phyloP scores from a whole-genome alignment of 2,797 vertebrate genomes.

The Nothura maculosa region DNA sequence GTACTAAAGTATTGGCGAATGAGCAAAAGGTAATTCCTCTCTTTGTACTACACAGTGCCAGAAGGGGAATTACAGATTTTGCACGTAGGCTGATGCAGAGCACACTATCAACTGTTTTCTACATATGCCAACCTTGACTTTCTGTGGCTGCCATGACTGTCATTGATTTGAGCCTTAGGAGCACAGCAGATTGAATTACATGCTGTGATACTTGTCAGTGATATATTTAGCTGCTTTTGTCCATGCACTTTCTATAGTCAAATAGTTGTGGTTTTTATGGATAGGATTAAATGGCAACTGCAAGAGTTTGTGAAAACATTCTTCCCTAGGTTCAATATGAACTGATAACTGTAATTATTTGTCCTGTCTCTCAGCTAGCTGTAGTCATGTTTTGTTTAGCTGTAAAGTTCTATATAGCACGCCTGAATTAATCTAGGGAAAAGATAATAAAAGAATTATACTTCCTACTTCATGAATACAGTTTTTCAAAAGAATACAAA shows the following conservation, averaged over 20 bases:
- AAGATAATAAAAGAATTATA: background rate
- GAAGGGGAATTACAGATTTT: conserved; percentile 6
- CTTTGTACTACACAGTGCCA: background rate
- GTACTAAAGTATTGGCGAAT: background rate
- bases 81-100: background rate
- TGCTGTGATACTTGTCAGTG: background rate
- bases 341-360: background rate
- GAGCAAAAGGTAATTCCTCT: background rate
- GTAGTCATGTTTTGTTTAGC: background rate
- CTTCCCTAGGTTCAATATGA: background rate
- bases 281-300: background rate
- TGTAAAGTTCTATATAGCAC: background rate
- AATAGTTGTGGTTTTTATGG: background rate
- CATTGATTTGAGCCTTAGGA: conserved; percentile 27
- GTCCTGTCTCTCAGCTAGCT: background rate
- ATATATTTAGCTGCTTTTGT: background rate
- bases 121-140: background rate
- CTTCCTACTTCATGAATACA: background rate
- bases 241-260: background rate
- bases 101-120: background rate
- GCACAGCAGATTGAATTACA: background rate
- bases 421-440: background rate
- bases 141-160: background rate
- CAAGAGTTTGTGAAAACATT: background rate
- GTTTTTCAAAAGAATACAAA: background rate